Base-by-base conservation (phyloP, 1,140 invertebrate species). In the Dendrolimus kikuchii region DNA sequence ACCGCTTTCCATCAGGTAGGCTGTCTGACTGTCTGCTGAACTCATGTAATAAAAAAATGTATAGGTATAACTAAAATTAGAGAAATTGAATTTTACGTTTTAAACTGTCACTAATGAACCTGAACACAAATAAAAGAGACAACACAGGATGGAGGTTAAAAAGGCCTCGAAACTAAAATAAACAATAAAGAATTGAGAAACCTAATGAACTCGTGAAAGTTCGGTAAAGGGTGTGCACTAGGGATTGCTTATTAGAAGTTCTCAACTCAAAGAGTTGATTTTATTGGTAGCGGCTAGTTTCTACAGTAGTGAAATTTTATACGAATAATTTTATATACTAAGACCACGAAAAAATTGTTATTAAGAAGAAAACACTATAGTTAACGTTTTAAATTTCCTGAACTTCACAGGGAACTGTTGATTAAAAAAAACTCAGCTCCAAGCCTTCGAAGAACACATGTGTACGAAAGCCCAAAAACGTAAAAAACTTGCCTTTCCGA, bases 401-500 rank as follows among this genome's bases (percentile, higher is more conserved):
- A 23, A 3, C 23, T 23, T 23, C 23, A 23, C 23, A 23, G 23
- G 23, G 23, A 23, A 2, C 23, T 23, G 23, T 3, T 50, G 38
- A 47, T 37, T 47, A 7, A 37, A 47, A 47, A 7, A 38, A 23
- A 47, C 7, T 47, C 46, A 23, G 23, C 38, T 37, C 7, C 38
- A 45, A n/a, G 43, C 43, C 2, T 45, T 44, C n/a, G n/a, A 9
- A 45, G n/a, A 10, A 47, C 38, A 6, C 46, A 23, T 7, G 42
- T 39, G 49, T 23, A 23, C 23, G 40, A 23, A 41, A 51, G 51
- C 46, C 70, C 72, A 68, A 76, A 68, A 60, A 73, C 66, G 64
- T 72, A 84, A 77, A 75, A 77, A 68, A 74, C 67, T 64, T 77
- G 62, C 73, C 80, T 77, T 71, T 71, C 67, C 68, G 75, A 75